These are phyloP conservation scores for Cheilinus undulatus DNA, from an alignment of 2,113 vertebrate genomes.

Conservation along the genomic window DNA sequence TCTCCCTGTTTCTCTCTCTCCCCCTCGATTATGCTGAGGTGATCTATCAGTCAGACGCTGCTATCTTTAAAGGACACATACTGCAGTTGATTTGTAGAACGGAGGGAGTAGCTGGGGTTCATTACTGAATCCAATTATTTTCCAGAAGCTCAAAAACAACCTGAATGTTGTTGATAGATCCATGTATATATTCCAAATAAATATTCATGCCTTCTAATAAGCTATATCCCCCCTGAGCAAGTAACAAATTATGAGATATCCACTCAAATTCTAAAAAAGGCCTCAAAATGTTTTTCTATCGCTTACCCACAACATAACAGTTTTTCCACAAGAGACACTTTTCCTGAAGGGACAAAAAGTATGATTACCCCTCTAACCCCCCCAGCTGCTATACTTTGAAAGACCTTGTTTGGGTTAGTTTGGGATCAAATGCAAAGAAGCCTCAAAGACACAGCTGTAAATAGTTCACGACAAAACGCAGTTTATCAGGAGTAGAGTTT, in stretches of 20 bases:
- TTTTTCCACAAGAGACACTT: slow-evolving; percentile 72
- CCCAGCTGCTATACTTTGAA: slow-evolving; percentile 51
- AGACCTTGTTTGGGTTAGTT: slow-evolving; percentile 68
- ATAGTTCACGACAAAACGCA: slow-evolving; percentile 24
- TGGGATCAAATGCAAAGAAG: slow-evolving; percentile 50
- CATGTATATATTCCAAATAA: slow-evolving; percentile 70
- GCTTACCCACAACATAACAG: slow-evolving; percentile 64
- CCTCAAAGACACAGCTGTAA: slow-evolving; percentile 42
- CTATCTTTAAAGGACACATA: slow-evolving; percentile 60
- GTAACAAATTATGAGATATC: slow-evolving; percentile 75
- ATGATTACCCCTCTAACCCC: slow-evolving; percentile 35
- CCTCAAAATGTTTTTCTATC: slow-evolving; percentile 77
- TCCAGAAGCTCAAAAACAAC: slow-evolving; percentile 67
- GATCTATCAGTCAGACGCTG: slow-evolving; percentile 34
- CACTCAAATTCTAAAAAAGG: slow-evolving; percentile 68
- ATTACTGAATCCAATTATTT: slow-evolving; percentile 73
- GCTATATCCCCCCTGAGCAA: slow-evolving; percentile 69
- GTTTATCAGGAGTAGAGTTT: slow-evolving; percentile 11
- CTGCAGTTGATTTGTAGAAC: slow-evolving; percentile 54
- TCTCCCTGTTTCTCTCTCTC: background rate
- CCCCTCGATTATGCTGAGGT: slow-evolving; percentile 1
- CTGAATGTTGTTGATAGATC: slow-evolving; percentile 75
- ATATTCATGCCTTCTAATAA: slow-evolving; percentile 77
- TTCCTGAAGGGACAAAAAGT: slow-evolving; percentile 55
- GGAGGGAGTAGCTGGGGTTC: slow-evolving; percentile 66